phyloP scores from a whole-genome alignment of 2,888 invertebrate genomes.

The Dromius quadrimaculatus region DNA sequence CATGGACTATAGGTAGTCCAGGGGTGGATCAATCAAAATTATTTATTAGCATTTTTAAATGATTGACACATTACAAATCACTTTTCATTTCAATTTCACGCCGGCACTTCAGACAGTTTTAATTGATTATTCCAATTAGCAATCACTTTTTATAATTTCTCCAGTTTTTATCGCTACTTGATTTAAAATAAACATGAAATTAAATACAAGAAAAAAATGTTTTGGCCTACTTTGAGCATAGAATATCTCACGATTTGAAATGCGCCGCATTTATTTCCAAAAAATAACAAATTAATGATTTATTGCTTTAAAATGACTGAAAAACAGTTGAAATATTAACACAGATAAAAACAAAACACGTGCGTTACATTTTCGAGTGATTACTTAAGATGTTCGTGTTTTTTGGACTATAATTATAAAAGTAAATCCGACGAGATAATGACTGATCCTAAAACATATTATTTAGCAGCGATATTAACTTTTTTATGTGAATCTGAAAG shows the following conservation, averaged over 20 bases:
- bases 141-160: too few relatives aligned
- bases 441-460: neutral
- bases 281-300: neutral
- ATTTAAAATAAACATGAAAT: too few relatives aligned
- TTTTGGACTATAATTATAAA: neutral
- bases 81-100: too few relatives aligned
- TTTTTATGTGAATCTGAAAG: neutral
- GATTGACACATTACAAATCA: too few relatives aligned
- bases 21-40: neutral
- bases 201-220: too few relatives aligned
- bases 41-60: too few relatives aligned
- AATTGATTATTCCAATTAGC: too few relatives aligned
- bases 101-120: too few relatives aligned
- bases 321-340: neutral
- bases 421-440: conserved; percentile 17
- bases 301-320: neutral
- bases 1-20: neutral
- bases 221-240: too few relatives aligned
- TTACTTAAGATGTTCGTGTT: conserved; percentile 30
- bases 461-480: neutral
- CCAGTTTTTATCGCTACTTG: too few relatives aligned
- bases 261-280: neutral
- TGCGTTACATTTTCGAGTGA: neutral
- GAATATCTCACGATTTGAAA: too few relatives aligned
- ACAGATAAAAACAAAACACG: neutral